phyloP scores from a whole-genome alignment of 92 coral and sea anemone species.

The Bergia sp. region DNA sequence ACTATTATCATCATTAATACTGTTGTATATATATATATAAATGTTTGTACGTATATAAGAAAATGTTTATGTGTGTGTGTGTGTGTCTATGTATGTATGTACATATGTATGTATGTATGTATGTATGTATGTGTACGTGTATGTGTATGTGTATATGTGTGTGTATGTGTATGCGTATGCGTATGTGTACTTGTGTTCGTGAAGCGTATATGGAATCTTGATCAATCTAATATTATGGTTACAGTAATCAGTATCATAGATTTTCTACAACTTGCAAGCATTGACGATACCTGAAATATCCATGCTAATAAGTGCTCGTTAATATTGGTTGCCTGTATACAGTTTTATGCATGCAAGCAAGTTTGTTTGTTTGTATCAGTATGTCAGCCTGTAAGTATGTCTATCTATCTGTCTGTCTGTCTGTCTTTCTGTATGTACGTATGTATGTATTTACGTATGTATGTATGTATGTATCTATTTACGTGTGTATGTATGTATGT shows the following conservation, averaged over 20 bases:
- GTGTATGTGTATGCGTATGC: background rate
- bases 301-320: too few species aligned
- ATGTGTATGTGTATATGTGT: background rate
- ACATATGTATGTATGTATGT: too few species aligned
- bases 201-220: too few species aligned
- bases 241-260: too few species aligned
- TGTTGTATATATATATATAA: background rate
- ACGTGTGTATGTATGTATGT: background rate
- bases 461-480: background rate
- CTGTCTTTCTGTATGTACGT: background rate
- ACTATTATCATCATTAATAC: too few species aligned
- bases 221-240: too few species aligned
- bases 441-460: background rate
- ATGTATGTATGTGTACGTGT: too few species aligned
- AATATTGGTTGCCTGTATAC: background rate
- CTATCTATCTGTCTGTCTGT: background rate
- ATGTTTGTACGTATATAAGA: background rate
- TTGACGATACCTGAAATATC: too few species aligned
- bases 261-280: too few species aligned
- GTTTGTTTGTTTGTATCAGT: background rate
- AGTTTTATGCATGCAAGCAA: background rate
- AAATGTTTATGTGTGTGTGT: background rate
- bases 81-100: background rate
- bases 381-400: background rate
- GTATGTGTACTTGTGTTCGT: too few species aligned